phyloP scores from a whole-genome alignment of 35 echinoderm and acorn worm genomes.

The Nesometra sesokonis region DNA sequence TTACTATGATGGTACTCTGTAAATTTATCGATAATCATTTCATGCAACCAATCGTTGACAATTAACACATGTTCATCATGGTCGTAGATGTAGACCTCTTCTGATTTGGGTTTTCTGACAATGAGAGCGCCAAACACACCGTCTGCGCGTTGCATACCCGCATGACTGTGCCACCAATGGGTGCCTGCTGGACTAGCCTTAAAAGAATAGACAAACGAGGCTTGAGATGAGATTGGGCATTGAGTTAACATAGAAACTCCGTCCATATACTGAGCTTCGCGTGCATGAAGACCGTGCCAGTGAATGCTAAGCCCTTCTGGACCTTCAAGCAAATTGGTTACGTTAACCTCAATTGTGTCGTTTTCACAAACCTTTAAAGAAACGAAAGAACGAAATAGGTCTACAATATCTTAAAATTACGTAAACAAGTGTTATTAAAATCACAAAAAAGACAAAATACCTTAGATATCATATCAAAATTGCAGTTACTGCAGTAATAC shows the following conservation, averaged over 20 bases:
- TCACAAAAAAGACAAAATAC: too few relatives aligned
- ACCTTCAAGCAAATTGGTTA: neutral
- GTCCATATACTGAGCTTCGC: slow-evolving; percentile 3
- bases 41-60: neutral
- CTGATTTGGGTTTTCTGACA: slow-evolving; percentile 31
- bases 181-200: slow-evolving; percentile 15
- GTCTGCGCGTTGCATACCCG: slow-evolving; percentile 55
- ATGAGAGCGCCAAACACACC: slow-evolving; percentile 77
- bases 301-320: neutral
- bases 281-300: neutral
- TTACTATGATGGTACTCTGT: neutral
- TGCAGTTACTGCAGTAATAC: too few relatives aligned
- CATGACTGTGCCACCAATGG: slow-evolving; percentile 59
- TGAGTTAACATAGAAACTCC: slow-evolving; percentile 3
- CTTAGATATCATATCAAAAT: too few relatives aligned
- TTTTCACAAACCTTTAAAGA: neutral
- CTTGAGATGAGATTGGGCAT: neutral
- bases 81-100: neutral
- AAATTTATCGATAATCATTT: neutral
- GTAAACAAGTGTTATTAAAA: too few relatives aligned
- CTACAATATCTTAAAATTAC: too few relatives aligned
- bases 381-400: too few relatives aligned
- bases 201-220: neutral
- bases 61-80: neutral
- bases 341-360: neutral